These are phyloP conservation scores for Prietella phreatophila DNA, from an alignment of 2,113 vertebrate genomes.

Conservation along the genomic window DNA sequence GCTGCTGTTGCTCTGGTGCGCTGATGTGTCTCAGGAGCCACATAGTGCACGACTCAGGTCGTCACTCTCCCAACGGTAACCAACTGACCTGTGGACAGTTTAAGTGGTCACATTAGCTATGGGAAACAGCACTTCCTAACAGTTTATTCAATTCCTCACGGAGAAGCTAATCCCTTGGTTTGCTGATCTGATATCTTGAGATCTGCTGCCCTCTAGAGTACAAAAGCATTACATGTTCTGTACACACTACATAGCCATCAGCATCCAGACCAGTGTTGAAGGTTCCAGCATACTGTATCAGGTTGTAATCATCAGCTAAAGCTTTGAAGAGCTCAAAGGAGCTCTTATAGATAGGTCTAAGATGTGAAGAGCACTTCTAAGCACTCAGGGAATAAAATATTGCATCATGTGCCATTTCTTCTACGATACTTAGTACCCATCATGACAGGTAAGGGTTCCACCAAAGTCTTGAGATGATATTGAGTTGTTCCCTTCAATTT, in stretches of 20 bases:
- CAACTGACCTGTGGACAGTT: slow-evolving; percentile 61
- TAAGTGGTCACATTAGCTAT: neutral
- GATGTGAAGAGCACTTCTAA: neutral
- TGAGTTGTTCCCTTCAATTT: neutral
- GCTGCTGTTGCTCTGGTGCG: slow-evolving; percentile 50
- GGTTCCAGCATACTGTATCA: neutral
- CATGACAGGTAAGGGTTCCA: neutral
- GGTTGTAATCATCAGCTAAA: neutral
- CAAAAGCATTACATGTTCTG: neutral
- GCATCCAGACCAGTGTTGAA: neutral
- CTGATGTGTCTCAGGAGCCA: slow-evolving; percentile 68
- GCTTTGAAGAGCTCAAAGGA: neutral
- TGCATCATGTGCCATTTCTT: neutral
- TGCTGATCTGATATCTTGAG: neutral
- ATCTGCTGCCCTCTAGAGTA: slow-evolving; percentile 43
- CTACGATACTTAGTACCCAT: no score
- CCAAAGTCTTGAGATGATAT: neutral
- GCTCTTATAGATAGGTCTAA: neutral
- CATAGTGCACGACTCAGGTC: slow-evolving; percentile 62
- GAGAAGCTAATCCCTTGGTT: neutral
- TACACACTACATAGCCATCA: neutral
- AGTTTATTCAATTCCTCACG: neutral
- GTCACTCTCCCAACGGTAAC: slow-evolving; percentile 61
- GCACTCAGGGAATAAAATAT: neutral
- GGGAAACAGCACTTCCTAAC: neutral